phyloP scores from a whole-genome alignment of 2,797 vertebrate genomes.

The Acestrorhynchus altus region DNA sequence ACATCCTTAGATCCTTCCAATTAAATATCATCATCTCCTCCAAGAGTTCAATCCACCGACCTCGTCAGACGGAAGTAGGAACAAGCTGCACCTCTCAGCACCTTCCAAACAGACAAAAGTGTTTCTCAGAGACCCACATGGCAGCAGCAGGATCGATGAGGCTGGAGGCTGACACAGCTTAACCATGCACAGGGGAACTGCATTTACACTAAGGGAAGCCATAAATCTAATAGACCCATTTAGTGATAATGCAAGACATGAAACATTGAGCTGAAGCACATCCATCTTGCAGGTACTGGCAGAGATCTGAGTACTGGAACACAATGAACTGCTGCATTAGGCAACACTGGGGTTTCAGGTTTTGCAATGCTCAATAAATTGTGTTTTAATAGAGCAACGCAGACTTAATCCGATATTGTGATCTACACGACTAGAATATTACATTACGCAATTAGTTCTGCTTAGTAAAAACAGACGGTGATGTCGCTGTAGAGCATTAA shows the following conservation, averaged over 20 bases:
- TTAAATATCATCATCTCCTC: slow-evolving; percentile 67
- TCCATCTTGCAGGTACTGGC: slow-evolving; percentile 42
- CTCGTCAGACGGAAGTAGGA: slow-evolving; percentile 62
- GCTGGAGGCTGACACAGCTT: slow-evolving; percentile 51
- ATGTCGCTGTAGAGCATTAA: not conserved
- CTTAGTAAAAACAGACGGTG: not conserved
- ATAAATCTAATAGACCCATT: slow-evolving; percentile 51
- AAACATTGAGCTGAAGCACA: slow-evolving; percentile 31
- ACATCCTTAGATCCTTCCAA: slow-evolving; percentile 28
- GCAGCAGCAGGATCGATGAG: slow-evolving; percentile 40
- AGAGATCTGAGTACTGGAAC: slow-evolving; percentile 39
- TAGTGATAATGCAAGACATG: slow-evolving; percentile 43
- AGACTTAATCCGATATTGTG: slow-evolving; percentile 17
- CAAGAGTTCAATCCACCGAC: slow-evolving; percentile 65
- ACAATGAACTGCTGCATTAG: slow-evolving; percentile 28
- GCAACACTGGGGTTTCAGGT: slow-evolving; percentile 34
- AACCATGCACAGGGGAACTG: slow-evolving; percentile 56
- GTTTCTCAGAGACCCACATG: slow-evolving; percentile 60
- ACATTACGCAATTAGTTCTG: slow-evolving; percentile 25
- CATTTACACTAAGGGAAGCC: slow-evolving; percentile 24
- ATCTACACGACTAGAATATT: slow-evolving; percentile 17
- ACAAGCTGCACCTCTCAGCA: slow-evolving; percentile 66
- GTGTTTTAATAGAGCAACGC: slow-evolving; percentile 11
- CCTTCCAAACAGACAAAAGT: slow-evolving; percentile 64
- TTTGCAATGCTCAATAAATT: slow-evolving; percentile 46